Base-by-base conservation (phyloP, 2,113 vertebrate genomes). In the Formicarius rufipectus region DNA sequence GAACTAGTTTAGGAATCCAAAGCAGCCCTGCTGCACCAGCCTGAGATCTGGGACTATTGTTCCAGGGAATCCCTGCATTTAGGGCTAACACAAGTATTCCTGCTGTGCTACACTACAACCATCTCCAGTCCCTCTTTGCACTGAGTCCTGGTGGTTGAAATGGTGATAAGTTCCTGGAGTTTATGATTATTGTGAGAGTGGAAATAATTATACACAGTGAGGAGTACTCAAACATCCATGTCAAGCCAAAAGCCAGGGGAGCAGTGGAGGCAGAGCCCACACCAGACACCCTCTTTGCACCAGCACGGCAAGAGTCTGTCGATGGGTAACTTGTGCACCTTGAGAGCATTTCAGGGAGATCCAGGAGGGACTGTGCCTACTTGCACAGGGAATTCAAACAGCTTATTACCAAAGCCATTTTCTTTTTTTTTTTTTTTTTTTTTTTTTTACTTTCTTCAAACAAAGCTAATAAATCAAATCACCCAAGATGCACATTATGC, bases 361-460 rank as follows among this genome's bases (percentile, higher is more conserved):
- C 89, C 97, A 96, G 95, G 52, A 96, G 89, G 85, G 88, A 95
- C 89, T 94, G 91, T 95, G 91, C 91, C 94, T 97, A 88, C 95
- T 90, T 94, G 95, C 93, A 95, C 88, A 71, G 90, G 80, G 93
- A 96, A 94, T 91, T 89, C 96, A 97, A 97, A 95, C 93, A 66
- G 93, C 95, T 97, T 95, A 92, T 96, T 97, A 95, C 97, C 92
- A 97, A 93, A 92, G 71, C 69, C 30, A 81, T 90, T 91, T 97
- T 98, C 97, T 97, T 87, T 84, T 45, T 45, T 19, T 45, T 45
- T 90, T 91, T 97, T 98, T 97, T 97, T 86, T 84, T 98, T 96
- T 97, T 97, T 91, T 94, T 79, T 66, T 97, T 96, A 95, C 93
- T 95, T 94, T 94, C 96, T 98, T 97, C 97, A 97, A 97, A 97